Percentiles rank a stretch among this genome's conserved stretches.
Conservation (phyloP, 2,113 vertebrate genomes). For the Lathamus discolor region DNA sequence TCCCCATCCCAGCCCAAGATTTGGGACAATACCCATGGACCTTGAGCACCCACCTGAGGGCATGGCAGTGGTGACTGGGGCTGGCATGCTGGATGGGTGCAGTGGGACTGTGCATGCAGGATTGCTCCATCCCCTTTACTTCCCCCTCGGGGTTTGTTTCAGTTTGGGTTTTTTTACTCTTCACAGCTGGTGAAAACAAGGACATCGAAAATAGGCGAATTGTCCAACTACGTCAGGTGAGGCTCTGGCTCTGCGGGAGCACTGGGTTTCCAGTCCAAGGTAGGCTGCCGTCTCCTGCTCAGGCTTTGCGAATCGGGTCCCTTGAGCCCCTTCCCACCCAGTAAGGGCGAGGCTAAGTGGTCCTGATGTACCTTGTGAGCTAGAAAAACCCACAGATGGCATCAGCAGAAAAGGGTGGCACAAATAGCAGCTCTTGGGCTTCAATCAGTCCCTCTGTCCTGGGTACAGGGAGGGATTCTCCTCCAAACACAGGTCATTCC, state of each 20-base stretch:
- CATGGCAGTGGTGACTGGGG: neutral
- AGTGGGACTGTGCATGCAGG: neutral
- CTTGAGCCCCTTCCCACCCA: neutral
- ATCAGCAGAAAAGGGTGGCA: neutral
- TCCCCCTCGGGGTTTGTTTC: neutral
- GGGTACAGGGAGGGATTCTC: neutral
- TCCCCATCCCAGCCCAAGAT: rapidly evolving
- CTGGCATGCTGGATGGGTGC: neutral
- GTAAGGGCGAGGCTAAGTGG: neutral
- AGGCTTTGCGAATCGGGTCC: neutral
- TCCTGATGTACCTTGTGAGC: neutral
- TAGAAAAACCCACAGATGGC: neutral
- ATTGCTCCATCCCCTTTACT: neutral
- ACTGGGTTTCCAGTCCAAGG: neutral
- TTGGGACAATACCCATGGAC: neutral
- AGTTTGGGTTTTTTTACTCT: neutral
- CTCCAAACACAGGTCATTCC: neutral
- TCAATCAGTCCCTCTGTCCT: rapidly evolving
- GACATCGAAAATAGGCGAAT: slow-evolving; percentile 76
- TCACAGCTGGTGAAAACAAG: slow-evolving; percentile 86
- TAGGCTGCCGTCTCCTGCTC: neutral
- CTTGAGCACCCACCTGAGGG: rapidly evolving
- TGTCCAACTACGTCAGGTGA: slow-evolving; percentile 84
- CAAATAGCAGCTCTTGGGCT: neutral
- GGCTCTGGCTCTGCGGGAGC: neutral